Conservation (phyloP, 2,888 invertebrate species). For the Hanleya hanleyi region DNA sequence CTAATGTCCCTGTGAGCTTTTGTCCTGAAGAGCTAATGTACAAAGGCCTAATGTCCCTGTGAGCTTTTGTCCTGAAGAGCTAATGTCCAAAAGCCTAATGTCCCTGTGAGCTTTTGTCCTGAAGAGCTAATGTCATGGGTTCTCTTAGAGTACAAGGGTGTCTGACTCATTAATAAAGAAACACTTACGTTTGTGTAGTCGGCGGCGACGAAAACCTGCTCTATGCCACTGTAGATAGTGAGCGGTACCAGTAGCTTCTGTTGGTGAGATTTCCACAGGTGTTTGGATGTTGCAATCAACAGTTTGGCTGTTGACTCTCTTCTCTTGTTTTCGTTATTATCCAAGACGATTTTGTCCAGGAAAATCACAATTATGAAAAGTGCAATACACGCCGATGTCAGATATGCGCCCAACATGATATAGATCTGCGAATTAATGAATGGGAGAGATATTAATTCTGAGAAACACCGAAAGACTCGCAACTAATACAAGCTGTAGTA, state of each 20-base stretch:
- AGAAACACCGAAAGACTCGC: neutral
- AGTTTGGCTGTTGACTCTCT: conserved; percentile 42
- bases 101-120: too few species aligned
- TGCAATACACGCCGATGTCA: conserved; percentile 89
- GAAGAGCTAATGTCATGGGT: too few species aligned
- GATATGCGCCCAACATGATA: conserved; percentile 90
- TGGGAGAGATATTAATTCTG: neutral
- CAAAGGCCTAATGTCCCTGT: too few species aligned
- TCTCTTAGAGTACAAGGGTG: too few species aligned
- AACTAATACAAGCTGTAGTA: too few species aligned
- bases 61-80: too few species aligned
- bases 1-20: too few species aligned
- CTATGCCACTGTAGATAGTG: conserved; percentile 97
- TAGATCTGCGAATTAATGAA: conserved; percentile 80
- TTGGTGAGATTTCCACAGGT: conserved; percentile 87
- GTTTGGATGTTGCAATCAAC: conserved; percentile 84
- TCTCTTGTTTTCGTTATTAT: conserved; percentile 39
- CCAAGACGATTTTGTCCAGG: conserved; percentile 79
- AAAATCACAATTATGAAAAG: conserved; percentile 89
- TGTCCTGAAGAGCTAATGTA: too few species aligned
- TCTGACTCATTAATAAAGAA: too few species aligned
- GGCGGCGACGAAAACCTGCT: conserved; percentile 96
- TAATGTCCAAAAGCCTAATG: too few species aligned
- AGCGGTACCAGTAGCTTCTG: conserved; percentile 95
- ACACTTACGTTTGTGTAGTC: conserved; percentile 74